Evolutionary conservation across 2,888 invertebrate species (phyloP), one percentile per base, ranked within the genome.

Genomic region (Ennomos fuscantarius): DNA sequence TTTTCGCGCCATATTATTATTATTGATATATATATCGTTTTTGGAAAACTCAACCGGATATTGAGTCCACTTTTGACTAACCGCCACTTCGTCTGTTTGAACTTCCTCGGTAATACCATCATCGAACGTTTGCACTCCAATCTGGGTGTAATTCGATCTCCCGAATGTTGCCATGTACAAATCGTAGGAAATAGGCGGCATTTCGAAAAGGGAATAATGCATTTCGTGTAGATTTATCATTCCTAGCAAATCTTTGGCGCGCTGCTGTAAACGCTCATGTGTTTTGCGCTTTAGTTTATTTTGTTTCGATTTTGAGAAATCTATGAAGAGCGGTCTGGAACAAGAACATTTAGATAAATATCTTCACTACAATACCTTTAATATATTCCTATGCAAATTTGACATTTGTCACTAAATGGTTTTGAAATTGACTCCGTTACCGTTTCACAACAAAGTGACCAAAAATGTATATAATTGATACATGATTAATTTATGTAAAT

Each of bases 181-280:
- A 50, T 93, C 92, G 58, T 93, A 93, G 0, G 92, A 85, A 63
- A 93, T 88, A 0, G 92, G 92, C 70, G 88, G 83, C 87, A 92
- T 89, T 83, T 93, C 91, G 40, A 85, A 92, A 1, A 93, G 69
- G 1, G 73, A 76, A 57, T 86, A 92, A 0, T 86, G 79, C 81
- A 92, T 89, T 79, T 89, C 86, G 33, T 93, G 92, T 8, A 93
- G 68, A 55, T 86, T 86, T 62, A 93, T 87, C 72, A 93, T 86
- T 60, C 78, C 80, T 0, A 90, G 72, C 12, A 93, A 76, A 62
- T 92, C 91, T 63, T 81, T 76, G 0, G 89, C 91, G 9, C 92
- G 74, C 63, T 83, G 86, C 61, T 80, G 79, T 12, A 89, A 56
- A 33, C 71, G 72, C 35, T 88, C 85, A 8, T 74, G 76, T 11